phyloP scores from a whole-genome alignment of 92 coral and sea anemone genomes.

The Galaxea fascicularis region DNA sequence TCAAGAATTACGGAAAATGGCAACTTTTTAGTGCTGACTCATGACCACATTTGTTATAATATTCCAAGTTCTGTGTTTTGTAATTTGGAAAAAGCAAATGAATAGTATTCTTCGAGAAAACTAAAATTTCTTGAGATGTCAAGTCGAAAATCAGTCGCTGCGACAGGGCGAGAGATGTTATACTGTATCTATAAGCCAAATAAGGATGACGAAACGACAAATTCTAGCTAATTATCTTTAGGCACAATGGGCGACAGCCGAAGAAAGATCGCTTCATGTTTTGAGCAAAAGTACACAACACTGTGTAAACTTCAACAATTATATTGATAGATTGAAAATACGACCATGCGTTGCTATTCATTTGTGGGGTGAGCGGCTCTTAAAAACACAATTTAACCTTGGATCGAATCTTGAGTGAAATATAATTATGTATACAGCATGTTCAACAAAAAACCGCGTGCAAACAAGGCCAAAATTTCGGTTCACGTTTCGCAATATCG shows the following conservation, averaged over 20 bases:
- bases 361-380: conserved; percentile 3
- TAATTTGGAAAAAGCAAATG: neutral
- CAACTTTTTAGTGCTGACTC: neutral
- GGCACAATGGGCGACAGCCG: neutral
- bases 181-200: neutral
- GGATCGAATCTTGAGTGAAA: conserved; percentile 15
- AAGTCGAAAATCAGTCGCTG: neutral
- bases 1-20: neutral
- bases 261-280: conserved; percentile 4
- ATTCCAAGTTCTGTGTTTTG: too few relatives aligned
- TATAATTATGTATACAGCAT: conserved; percentile 4
- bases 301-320: conserved; percentile 42
- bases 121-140: neutral
- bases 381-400: conserved; percentile 20
- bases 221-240: conserved; percentile 1
- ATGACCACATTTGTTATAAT: too few relatives aligned
- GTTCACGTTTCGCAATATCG: neutral
- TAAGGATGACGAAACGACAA: neutral
- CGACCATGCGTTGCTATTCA: conserved; percentile 1
- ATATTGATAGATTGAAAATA: conserved; percentile 33
- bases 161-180: neutral
- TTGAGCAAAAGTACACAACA: conserved; percentile 17
- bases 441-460: conserved; percentile 17
- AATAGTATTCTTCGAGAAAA: neutral
- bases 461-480: neutral